Percentiles rank a stretch among this genome's conserved stretches.
These are phyloP conservation scores for Eriocheir sinensis DNA, from an alignment of 1,140 invertebrate genomes.

Conservation along the genomic window DNA sequence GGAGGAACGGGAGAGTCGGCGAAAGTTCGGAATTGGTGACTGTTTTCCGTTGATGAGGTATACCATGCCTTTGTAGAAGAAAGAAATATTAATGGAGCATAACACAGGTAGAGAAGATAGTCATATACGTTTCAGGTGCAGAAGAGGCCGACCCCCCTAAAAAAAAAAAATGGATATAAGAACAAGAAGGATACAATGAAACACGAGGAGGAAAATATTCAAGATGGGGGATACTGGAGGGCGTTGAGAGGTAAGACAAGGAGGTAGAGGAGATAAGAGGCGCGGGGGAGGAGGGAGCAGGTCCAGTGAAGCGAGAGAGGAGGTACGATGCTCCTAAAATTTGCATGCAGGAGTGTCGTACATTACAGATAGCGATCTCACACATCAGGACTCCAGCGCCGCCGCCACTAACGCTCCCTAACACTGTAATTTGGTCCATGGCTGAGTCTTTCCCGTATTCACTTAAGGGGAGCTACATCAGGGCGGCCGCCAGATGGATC, in stretches of 20 bases:
- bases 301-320: background rate
- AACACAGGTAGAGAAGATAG: too few species aligned
- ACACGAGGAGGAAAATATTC: too few species aligned
- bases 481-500: background rate
- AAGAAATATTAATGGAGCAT: too few species aligned
- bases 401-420: conserved; percentile 41
- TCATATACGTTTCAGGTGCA: too few species aligned
- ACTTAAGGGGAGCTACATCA: conserved; percentile 12
- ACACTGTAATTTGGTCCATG: conserved; percentile 43
- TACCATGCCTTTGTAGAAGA: too few species aligned
- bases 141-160: too few species aligned
- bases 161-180: too few species aligned
- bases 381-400: conserved; percentile 30
- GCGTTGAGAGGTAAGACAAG: background rate
- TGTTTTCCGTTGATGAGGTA: too few species aligned
- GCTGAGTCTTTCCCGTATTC: conserved; percentile 2
- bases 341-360: conserved; percentile 55
- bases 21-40: background rate
- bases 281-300: background rate
- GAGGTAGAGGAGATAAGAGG: background rate
- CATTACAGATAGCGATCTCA: conserved; percentile 46
- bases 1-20: background rate
- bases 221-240: background rate
- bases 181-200: too few species aligned
- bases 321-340: conserved; percentile 37